Evolutionary conservation across 2,888 invertebrate species (phyloP).

Genomic region (Hecatera dysodea): DNA sequence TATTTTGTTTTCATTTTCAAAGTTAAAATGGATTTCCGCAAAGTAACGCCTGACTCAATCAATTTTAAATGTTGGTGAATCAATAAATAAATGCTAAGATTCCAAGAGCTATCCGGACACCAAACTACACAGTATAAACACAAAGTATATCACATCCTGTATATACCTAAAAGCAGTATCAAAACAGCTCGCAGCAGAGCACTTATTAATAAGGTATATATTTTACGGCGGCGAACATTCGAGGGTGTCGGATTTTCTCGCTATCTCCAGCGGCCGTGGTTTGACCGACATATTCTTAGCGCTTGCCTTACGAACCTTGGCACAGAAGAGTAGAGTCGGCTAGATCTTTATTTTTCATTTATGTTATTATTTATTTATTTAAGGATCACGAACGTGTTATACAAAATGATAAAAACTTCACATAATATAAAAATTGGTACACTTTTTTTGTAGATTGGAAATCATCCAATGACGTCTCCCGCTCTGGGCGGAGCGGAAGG

Average conservation of each 20-base stretch:
- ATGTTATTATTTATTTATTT: too few species aligned
- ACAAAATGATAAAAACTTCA: too few species aligned
- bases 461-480: too few species aligned
- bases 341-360: background rate
- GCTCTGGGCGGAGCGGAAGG: too few species aligned
- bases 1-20: too few species aligned
- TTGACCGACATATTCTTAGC: conserved; percentile 90
- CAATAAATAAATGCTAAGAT: background rate
- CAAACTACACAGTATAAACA: conserved; percentile 6
- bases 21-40: too few species aligned
- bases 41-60: too few species aligned
- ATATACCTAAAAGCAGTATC: conserved; percentile 47
- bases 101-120: background rate
- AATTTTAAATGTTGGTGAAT: too few species aligned
- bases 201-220: conserved; percentile 75
- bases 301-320: conserved; percentile 78
- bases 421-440: too few species aligned
- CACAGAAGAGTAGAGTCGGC: conserved; percentile 71
- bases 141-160: conserved; percentile 29
- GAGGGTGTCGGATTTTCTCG: conserved; percentile 77
- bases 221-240: conserved; percentile 78
- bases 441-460: too few species aligned
- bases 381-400: too few species aligned
- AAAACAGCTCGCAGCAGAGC: conserved; percentile 44
- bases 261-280: conserved; percentile 85